These are phyloP conservation scores for Drosophila engyochracea DNA, from an alignment of 2,888 invertebrate species.

Conservation along the genomic window DNA sequence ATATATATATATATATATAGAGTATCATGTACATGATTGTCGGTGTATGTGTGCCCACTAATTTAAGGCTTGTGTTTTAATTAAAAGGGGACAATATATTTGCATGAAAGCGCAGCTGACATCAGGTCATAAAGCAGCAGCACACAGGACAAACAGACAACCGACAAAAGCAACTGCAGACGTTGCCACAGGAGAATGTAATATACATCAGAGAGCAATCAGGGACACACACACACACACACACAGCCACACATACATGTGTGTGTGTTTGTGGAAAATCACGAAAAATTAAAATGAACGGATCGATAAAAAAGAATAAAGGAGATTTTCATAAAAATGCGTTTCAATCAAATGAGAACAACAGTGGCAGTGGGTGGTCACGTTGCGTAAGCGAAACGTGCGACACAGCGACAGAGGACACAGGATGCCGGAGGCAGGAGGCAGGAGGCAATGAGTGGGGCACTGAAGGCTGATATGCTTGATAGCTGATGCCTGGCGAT, in stretches of 20 bases:
- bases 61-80: conserved; percentile 75
- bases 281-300: conserved; percentile 68
- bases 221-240: conserved; percentile 18
- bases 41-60: conserved; percentile 47
- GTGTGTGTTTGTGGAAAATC: conserved; percentile 19
- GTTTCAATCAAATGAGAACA: conserved; percentile 59
- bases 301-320: conserved; percentile 68
- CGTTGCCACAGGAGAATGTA: conserved; percentile 27
- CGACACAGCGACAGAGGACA: conserved; percentile 7
- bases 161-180: conserved; percentile 20
- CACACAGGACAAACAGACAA: conserved; percentile 44
- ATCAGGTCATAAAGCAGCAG: conserved; percentile 65
- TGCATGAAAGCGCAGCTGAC: conserved; percentile 74
- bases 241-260: not conserved
- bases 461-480: conserved; percentile 18
- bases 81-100: conserved; percentile 76
- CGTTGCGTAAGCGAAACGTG: conserved; percentile 71
- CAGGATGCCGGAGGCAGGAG: not conserved
- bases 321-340: conserved; percentile 71
- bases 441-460: conserved; percentile 18
- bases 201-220: conserved; percentile 44
- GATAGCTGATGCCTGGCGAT: conserved; percentile 47
- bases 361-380: conserved; percentile 31
- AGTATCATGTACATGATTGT: not conserved
- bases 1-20: not conserved